Conservation (phyloP, 2,888 invertebrate genomes). For the Dendrolimus houi region DNA sequence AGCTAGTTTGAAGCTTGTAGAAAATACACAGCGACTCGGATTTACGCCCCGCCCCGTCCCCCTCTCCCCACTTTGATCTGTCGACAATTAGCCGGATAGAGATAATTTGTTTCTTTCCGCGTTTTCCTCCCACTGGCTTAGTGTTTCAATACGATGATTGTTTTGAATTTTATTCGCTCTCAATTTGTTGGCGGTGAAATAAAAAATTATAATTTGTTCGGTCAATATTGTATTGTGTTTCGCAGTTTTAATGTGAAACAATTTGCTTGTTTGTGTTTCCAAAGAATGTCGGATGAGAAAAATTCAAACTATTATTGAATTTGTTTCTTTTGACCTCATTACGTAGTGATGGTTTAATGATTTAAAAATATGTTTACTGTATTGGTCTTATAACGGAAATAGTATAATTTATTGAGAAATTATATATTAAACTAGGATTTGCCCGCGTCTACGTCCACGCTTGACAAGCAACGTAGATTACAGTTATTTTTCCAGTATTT, state of each 20-base stretch:
- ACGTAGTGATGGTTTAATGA: no score
- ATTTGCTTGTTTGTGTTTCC: background rate
- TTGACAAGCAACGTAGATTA: no score
- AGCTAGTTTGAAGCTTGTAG: slow-evolving; percentile 19
- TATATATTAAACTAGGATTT: no score
- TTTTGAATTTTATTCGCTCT: slow-evolving; percentile 37
- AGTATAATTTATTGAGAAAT: no score
- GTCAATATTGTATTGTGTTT: slow-evolving; percentile 18
- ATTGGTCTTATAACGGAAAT: no score
- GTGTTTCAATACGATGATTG: slow-evolving; percentile 56
- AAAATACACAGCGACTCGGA: slow-evolving; percentile 48
- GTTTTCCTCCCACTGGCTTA: slow-evolving; percentile 40
- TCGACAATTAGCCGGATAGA: slow-evolving; percentile 65
- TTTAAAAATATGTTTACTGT: no score
- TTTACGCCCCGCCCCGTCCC: slow-evolving; percentile 48
- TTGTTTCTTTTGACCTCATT: no score
- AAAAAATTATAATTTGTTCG: slow-evolving; percentile 34
- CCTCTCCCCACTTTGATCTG: slow-evolving; percentile 56
- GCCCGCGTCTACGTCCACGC: no score
- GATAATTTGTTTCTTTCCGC: slow-evolving; percentile 63
- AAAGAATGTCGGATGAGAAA: no score
- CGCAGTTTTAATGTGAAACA: background rate
- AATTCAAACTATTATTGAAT: no score
- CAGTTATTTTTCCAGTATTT: no score
- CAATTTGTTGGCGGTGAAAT: slow-evolving; percentile 29